Evolutionary conservation across 2,113 vertebrate species (phyloP).

Genomic region (Lycocorax pyrrhopterus): DNA sequence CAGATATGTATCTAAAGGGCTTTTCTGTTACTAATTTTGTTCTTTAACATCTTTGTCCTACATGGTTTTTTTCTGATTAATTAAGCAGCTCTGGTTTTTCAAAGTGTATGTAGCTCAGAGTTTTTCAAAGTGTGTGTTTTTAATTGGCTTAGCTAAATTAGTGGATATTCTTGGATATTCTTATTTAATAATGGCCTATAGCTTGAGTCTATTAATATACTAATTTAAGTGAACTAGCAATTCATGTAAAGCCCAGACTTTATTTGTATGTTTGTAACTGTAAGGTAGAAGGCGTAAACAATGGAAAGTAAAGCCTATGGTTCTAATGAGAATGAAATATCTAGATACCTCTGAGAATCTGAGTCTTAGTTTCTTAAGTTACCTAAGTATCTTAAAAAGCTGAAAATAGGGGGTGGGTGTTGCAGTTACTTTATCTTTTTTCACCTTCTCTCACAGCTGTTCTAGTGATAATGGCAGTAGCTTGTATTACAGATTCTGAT

Average conservation of each 20-base stretch:
- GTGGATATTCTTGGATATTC: neutral
- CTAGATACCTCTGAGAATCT: neutral
- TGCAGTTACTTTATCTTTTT: neutral
- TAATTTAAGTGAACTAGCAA: neutral
- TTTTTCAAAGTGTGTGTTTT: neutral
- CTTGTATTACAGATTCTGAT: neutral
- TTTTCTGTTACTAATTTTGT: neutral
- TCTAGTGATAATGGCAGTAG: neutral
- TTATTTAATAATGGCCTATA: conserved; percentile 13
- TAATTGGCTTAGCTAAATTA: conserved; percentile 7
- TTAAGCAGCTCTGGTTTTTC: neutral
- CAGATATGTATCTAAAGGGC: neutral
- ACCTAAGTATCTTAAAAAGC: neutral
- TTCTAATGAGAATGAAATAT: neutral
- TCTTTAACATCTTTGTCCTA: neutral
- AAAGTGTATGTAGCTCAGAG: neutral
- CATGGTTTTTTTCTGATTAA: neutral
- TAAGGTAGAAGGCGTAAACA: neutral
- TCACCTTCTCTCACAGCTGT: neutral
- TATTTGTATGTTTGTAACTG: neutral
- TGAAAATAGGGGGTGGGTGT: neutral
- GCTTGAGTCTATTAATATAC: neutral
- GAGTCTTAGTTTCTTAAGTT: neutral
- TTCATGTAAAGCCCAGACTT: neutral
- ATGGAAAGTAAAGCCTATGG: neutral